Conservation (phyloP, 2,797 vertebrate genomes). For the Malurus leucopterus region DNA sequence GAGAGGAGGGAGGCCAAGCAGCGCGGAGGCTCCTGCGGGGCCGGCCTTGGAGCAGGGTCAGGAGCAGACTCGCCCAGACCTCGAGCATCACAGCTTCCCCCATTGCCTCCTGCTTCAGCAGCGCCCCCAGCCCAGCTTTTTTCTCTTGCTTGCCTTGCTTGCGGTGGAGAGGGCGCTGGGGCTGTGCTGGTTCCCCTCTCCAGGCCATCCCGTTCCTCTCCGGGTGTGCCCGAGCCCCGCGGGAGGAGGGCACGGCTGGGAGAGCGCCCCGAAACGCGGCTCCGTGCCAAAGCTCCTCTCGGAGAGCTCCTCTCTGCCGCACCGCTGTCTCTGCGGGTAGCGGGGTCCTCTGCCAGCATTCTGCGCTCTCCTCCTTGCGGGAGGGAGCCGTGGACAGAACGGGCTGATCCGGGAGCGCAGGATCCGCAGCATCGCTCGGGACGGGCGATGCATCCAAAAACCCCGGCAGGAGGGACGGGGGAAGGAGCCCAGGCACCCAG, state of each 20-base stretch:
- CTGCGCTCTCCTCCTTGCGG: rapidly evolving
- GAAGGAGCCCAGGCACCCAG: rapidly evolving
- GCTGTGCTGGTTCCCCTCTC: neutral
- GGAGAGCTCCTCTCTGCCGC: rapidly evolving
- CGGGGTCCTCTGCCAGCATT: neutral
- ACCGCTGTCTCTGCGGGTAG: rapidly evolving
- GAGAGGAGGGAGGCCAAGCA: neutral
- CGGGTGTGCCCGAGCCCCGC: rapidly evolving
- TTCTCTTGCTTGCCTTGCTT: neutral
- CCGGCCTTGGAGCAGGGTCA: neutral
- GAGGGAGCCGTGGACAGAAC: neutral
- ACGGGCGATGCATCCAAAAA: rapidly evolving
- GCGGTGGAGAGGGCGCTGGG: neutral
- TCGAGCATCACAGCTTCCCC: neutral
- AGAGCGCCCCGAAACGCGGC: neutral
- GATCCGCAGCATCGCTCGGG: rapidly evolving
- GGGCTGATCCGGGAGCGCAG: no score
- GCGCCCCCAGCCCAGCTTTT: neutral
- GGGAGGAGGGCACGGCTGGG: neutral
- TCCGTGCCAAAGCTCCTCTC: rapidly evolving
- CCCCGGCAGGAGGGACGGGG: neutral
- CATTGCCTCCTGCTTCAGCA: slow-evolving; percentile 23
- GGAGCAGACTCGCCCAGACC: neutral
- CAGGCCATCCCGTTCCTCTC: rapidly evolving
- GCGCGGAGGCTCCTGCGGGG: neutral